Evolutionary conservation across 2,888 invertebrate genomes (phyloP).

Genomic region (Cloeon dipterum): DNA sequence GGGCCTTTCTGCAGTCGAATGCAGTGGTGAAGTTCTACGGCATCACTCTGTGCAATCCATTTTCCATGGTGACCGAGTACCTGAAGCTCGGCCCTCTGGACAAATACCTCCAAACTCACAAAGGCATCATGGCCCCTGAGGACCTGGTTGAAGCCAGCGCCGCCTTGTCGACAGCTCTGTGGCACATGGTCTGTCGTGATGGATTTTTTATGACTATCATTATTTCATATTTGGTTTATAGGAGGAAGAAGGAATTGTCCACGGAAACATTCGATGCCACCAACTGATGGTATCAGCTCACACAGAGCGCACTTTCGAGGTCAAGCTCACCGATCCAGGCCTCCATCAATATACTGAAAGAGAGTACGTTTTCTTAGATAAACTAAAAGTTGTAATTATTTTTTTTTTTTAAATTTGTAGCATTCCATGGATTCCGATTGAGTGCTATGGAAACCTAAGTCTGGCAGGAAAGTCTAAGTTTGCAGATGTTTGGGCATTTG

Average conservation of each 20-base stretch:
- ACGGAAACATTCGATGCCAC: conserved; percentile 64
- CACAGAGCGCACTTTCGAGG: conserved; percentile 39
- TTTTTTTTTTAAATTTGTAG: conserved; percentile 21
- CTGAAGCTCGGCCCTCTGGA: conserved; percentile 57
- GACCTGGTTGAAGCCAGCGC: conserved; percentile 65
- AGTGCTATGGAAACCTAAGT: conserved; percentile 46
- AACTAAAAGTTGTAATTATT: conserved; percentile 4
- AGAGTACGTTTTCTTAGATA: conserved; percentile 39
- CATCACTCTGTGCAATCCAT: conserved; percentile 47
- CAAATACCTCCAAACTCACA: conserved; percentile 31
- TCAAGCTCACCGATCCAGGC: conserved; percentile 69
- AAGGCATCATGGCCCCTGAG: conserved; percentile 17
- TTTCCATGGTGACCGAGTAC: conserved; percentile 63
- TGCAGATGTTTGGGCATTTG: conserved; percentile 80
- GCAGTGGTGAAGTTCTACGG: conserved; percentile 58
- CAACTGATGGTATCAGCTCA: conserved; percentile 58
- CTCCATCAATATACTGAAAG: conserved; percentile 32
- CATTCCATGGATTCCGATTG: conserved; percentile 76
- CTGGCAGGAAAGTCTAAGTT: conserved; percentile 39
- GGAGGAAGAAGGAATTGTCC: conserved; percentile 58
- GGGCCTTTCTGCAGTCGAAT: conserved; percentile 54
- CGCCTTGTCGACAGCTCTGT: conserved; percentile 60
- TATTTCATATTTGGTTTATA: conserved; percentile 13
- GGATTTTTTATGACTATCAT: too few relatives aligned
- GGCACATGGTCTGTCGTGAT: conserved; percentile 42